These are phyloP conservation scores for Phaonia tiefii DNA, from an alignment of 2,888 invertebrate genomes.

Conservation along the genomic window DNA sequence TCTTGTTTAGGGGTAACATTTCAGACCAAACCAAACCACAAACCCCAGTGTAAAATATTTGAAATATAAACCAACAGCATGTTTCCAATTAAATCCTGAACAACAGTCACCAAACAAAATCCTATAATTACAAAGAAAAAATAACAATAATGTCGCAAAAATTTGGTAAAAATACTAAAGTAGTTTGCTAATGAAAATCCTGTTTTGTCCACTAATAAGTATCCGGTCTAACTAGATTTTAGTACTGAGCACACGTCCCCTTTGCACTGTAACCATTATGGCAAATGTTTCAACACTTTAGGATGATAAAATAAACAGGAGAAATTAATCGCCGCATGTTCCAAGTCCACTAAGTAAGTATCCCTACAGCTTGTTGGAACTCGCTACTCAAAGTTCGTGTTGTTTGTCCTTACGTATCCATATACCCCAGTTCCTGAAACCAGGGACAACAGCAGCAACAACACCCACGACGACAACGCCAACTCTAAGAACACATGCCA, in stretches of 20 bases:
- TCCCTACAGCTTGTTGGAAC: not conserved
- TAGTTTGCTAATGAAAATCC: conserved; percentile 15
- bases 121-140: conserved; percentile 12
- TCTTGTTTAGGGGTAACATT: conserved; percentile 67
- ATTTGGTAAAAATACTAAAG: not conserved
- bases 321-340: conserved; percentile 14
- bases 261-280: not conserved
- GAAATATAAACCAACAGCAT: no score
- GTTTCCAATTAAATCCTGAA: no score
- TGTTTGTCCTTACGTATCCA: no score
- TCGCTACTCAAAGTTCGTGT: not conserved
- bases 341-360: not conserved
- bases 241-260: not conserved
- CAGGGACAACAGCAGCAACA: not conserved
- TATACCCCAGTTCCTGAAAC: not conserved
- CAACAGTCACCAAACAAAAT: no score
- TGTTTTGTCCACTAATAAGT: not conserved
- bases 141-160: not conserved
- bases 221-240: conserved; percentile 7
- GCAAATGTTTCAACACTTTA: conserved; percentile 35
- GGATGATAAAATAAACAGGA: not conserved
- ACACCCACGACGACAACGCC: no score
- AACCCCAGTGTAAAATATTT: not conserved
- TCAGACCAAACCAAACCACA: conserved; percentile 42
- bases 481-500: conserved; percentile 4